A percentile compares a stretch with the other conserved stretches of the same genome.
phyloP scores from a whole-genome alignment of 2,113 vertebrate genomes.

The Oceanodroma tethys region DNA sequence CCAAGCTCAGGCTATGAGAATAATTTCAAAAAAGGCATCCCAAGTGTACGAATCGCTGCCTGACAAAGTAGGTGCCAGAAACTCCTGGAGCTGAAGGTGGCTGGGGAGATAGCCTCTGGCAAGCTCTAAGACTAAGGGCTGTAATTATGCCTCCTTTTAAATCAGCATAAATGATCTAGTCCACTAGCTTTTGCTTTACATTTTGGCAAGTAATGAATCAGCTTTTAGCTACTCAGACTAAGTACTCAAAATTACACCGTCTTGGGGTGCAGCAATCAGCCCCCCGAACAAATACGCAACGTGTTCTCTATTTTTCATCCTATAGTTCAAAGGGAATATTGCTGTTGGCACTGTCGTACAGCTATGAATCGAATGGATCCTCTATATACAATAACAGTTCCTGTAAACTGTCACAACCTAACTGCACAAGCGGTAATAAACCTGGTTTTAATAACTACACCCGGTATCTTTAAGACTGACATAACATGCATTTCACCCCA shows the following conservation, averaged over 20 bases:
- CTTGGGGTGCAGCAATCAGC: background rate
- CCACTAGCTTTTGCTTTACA: background rate
- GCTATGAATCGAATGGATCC: background rate
- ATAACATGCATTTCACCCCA: background rate
- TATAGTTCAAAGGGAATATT: background rate
- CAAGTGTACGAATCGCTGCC: too few relatives aligned
- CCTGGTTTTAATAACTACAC: accelerated
- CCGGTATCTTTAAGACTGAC: background rate
- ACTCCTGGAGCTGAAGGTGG: background rate
- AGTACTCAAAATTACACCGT: background rate
- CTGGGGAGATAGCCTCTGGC: background rate
- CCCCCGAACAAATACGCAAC: accelerated
- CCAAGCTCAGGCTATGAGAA: background rate
- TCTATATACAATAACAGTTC: background rate
- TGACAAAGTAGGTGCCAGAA: background rate
- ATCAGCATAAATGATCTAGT: background rate
- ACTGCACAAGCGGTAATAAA: too few relatives aligned
- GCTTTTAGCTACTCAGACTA: background rate
- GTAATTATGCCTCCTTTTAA: background rate
- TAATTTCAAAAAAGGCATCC: too few relatives aligned
- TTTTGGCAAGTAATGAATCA: background rate
- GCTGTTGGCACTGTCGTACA: background rate
- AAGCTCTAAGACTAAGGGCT: background rate
- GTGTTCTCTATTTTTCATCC: too few relatives aligned
- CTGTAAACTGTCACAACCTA: background rate